These are phyloP conservation scores for Montipora capitata DNA, from an alignment of 92 coral and sea anemone species.

Conservation along the genomic window DNA sequence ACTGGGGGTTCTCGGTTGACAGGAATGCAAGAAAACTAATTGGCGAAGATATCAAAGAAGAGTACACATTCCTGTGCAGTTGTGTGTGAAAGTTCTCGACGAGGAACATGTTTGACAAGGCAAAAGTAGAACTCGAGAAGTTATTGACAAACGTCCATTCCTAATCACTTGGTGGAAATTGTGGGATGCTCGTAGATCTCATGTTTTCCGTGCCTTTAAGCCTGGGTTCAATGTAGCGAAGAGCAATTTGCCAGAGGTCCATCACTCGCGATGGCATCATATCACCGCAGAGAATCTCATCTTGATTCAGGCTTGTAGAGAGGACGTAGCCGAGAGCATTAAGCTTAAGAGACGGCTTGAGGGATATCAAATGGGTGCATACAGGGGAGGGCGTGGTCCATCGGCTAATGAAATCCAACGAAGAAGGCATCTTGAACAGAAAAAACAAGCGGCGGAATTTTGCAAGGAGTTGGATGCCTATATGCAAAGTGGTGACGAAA, in stretches of 20 bases:
- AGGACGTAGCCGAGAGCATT: conserved; percentile 67
- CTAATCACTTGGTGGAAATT: conserved; percentile 76
- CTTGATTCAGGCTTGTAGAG: conserved; percentile 66
- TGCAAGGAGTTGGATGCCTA: conserved; percentile 66
- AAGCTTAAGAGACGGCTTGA: conserved; percentile 22
- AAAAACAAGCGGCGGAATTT: conserved; percentile 53
- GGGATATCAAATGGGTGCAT: conserved; percentile 43
- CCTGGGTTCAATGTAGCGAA: conserved; percentile 65
- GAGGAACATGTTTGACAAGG: conserved; percentile 70
- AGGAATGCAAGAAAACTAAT: conserved; percentile 77
- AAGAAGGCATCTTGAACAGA: conserved; percentile 58
- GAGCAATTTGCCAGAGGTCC: conserved; percentile 69
- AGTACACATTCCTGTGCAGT: conserved; percentile 56
- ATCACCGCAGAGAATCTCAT: conserved; percentile 70
- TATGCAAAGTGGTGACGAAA: conserved; percentile 26
- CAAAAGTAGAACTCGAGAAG: conserved; percentile 59
- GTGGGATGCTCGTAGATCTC: conserved; percentile 74
- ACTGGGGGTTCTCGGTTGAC: conserved; percentile 76
- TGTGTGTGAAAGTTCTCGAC: conserved; percentile 60
- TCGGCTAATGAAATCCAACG: conserved; percentile 48
- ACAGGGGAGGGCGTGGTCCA: conserved; percentile 76
- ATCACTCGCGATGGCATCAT: conserved; percentile 76
- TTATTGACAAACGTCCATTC: conserved; percentile 65
- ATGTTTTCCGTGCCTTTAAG: conserved; percentile 74
- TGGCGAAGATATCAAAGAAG: conserved; percentile 67